Base-by-base conservation (phyloP, 2,888 invertebrate species). In the Tanypteryx hageni region DNA sequence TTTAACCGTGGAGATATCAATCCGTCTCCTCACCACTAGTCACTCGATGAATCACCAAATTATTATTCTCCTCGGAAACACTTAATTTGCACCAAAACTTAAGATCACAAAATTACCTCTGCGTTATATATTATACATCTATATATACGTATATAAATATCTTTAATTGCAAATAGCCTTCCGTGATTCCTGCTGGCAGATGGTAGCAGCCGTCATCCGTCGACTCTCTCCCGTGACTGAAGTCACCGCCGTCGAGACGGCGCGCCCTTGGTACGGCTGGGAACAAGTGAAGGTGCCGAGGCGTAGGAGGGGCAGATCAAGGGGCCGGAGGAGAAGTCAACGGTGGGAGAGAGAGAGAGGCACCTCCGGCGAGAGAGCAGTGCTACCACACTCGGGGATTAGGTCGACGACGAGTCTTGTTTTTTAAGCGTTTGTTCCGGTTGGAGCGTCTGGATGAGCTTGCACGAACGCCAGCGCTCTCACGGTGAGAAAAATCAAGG, bases 181-280 rank as follows among this genome's bases (percentile, higher is more conserved):
- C n/a, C 68, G 22, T 22, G 5, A 76, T 27, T 10, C 27, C 76
- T 76, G 0, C 10, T 16, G 61, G 7, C n/a, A 76, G 27, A 22
- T 10, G 22, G 0, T 10, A 22, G 22, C 11, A 27, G 27, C 31
- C 61, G 31, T 64, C 31, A 22, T n/a, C 64, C 44, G 11, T n/a
- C 56, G 61, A 89, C 89, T 89, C 89, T 89, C 89, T 16, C 68
- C 44, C 44, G 89, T 64, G 16, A 89, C 89, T 89, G 89, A 64
- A 89, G 64, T 89, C 89, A 64, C 27, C 61, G 89, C 64, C 89
- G 61, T 89, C 18, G 64, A 61, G 64, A 31, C 31, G 56, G 64
- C 64, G 64, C 64, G 44, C 89, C 64, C 59, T 76, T 76, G 22
- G 68, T 68, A n/a, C 22, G 68, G 68, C 22, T 68, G 76, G 68